These are phyloP conservation scores for Taphrorychus bicolor DNA, from an alignment of 2,888 invertebrate species.

Conservation along the genomic window DNA sequence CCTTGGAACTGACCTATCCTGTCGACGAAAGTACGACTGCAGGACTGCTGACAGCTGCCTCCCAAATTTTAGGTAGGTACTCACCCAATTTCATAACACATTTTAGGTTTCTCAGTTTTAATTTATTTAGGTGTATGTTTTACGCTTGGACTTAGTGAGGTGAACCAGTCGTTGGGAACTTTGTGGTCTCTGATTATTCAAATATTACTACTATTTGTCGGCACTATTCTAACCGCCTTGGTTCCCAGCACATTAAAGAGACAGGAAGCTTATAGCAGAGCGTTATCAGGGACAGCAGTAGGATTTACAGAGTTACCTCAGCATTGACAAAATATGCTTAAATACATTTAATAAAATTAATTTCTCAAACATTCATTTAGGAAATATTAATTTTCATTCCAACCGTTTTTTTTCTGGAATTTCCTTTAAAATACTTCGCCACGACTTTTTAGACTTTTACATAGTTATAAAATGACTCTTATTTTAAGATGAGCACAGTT, in stretches of 20 bases:
- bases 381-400: too few relatives aligned
- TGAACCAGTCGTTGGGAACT: slow-evolving; percentile 44
- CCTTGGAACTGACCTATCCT: slow-evolving; percentile 50
- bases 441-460: too few relatives aligned
- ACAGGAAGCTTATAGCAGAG: slow-evolving; percentile 47
- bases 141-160: slow-evolving; percentile 41
- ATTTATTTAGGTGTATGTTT: slow-evolving; percentile 44
- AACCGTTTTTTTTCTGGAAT: too few relatives aligned
- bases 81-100: too few relatives aligned
- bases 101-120: neutral
- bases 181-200: slow-evolving; percentile 46
- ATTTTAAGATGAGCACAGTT: too few relatives aligned
- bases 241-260: slow-evolving; percentile 47
- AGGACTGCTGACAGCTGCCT: slow-evolving; percentile 47
- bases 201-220: slow-evolving; percentile 43
- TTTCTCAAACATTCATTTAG: too few relatives aligned
- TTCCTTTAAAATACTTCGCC: too few relatives aligned
- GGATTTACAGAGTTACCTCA: slow-evolving; percentile 36
- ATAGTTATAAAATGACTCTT: too few relatives aligned
- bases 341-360: too few relatives aligned
- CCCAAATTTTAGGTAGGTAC: slow-evolving; percentile 42
- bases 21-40: slow-evolving; percentile 49
- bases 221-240: slow-evolving; percentile 45
- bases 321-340: too few relatives aligned
- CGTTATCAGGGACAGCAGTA: slow-evolving; percentile 14